These are phyloP conservation scores for Electrophaes corylata DNA, from an alignment of 2,888 invertebrate species.

Conservation along the genomic window DNA sequence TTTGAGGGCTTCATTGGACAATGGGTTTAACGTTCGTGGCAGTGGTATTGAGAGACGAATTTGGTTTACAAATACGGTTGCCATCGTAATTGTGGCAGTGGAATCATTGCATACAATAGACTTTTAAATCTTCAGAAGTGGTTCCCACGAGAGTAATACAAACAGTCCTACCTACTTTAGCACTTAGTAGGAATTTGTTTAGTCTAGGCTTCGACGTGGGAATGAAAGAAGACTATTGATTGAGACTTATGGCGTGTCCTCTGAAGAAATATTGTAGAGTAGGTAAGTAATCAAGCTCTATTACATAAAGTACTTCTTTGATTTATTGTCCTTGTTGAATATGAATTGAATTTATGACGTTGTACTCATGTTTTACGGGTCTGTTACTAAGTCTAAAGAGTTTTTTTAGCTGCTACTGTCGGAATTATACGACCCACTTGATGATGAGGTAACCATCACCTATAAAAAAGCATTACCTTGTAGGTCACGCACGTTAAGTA, in stretches of 20 bases:
- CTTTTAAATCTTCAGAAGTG: constrained; percentile 52
- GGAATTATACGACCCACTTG: no score
- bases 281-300: neutral
- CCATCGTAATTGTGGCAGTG: constrained; percentile 1
- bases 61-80: constrained; percentile 43
- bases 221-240: neutral
- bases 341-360: neutral
- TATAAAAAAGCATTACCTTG: no score
- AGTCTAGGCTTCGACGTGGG: constrained; percentile 18
- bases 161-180: constrained; percentile 46
- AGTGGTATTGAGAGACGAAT: constrained; percentile 36
- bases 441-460: no score
- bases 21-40: constrained; percentile 35
- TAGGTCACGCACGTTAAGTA: no score
- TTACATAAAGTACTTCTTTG: neutral
- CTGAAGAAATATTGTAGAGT: constrained; percentile 1
- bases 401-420: no score
- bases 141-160: constrained; percentile 55
- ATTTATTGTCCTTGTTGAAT: neutral
- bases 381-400: neutral
- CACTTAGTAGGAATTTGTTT: constrained; percentile 24
- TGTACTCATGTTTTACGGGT: neutral
- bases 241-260: neutral
- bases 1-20: neutral
- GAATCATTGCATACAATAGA: constrained; percentile 33